Base-by-base conservation (phyloP, 1,140 invertebrate genomes). In the Acromyrmex charruanus region DNA sequence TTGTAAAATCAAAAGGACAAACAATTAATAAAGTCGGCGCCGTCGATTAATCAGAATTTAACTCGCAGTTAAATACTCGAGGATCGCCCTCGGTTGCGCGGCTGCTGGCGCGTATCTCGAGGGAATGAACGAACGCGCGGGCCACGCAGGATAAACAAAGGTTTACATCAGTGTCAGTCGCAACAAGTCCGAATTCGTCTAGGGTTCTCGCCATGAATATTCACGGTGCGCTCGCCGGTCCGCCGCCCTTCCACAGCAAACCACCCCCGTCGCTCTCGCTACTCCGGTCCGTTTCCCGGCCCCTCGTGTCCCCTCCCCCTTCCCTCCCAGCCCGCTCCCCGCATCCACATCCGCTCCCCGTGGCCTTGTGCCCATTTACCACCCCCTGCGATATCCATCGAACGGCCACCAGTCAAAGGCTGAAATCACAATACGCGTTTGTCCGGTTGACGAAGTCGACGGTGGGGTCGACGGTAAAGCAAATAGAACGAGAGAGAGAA, bases 111-210 rank as follows among this genome's bases (percentile, higher is more conserved):
- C 82, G 80, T 81, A 74, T 75, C 51, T 58, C 61, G 69, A 72
- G 58, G 49, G 77, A 66, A 87, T 28, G 69, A 61, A 61, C 65
- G 84, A 85, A 25, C 61, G 80, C 58, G 85, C 68, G 82, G 82
- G 82, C 88, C 87, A 86, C 87, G 86, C 85, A 88, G 89, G 88
- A 91, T 92, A 94, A 94, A 95, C 95, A 95, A 95, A 95, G 94
- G 94, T 95, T 94, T 94, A 94, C 94, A 94, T 95, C 94, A 95
- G 94, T 95, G 95, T 95, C 95, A 95, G 94, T 95, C 93, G 94
- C 95, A 95, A 95, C 94, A 94, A 95, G 95, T 95, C 94, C 93
- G 94, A 95, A 94, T 95, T 94, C 92, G 89, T 92, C 92, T 91
- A 89, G 87, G 90, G 92, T 90, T 92, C 91, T 90, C 90, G 88